Percentiles rank a stretch among this genome's conserved stretches.
phyloP scores from a whole-genome alignment of 2,797 vertebrate species.

The Synanceia verrucosa region DNA sequence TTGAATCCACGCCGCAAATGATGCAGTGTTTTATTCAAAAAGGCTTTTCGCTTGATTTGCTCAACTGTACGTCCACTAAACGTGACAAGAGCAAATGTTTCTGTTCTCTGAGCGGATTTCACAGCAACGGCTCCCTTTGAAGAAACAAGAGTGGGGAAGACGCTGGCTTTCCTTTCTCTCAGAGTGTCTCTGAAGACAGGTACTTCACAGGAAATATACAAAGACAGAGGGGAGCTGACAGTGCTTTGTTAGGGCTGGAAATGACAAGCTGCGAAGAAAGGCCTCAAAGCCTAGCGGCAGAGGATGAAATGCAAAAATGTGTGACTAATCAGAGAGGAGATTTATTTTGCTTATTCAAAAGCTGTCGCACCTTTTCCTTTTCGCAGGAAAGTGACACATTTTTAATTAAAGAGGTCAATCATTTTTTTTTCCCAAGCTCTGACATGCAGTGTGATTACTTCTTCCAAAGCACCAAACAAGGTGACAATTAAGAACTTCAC shows the following conservation, averaged over 20 bases:
- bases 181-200: slow-evolving; percentile 68
- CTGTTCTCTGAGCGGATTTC: slow-evolving; percentile 70
- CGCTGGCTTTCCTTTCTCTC: slow-evolving; percentile 58
- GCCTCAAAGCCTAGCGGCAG: slow-evolving; percentile 64
- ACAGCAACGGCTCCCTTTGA: slow-evolving; percentile 72
- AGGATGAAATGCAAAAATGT: slow-evolving; percentile 62
- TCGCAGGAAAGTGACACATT: slow-evolving; percentile 59
- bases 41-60: slow-evolving; percentile 57
- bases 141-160: slow-evolving; percentile 66
- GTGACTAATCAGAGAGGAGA: slow-evolving; percentile 73
- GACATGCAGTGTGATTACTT: slow-evolving; percentile 58
- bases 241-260: slow-evolving; percentile 71
- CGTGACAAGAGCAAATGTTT: slow-evolving; percentile 74
- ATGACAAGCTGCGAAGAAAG: slow-evolving; percentile 69
- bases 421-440: slow-evolving; percentile 59
- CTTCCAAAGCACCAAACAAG: slow-evolving; percentile 45
- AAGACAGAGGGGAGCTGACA: slow-evolving; percentile 76
- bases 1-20: slow-evolving; percentile 30
- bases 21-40: slow-evolving; percentile 35
- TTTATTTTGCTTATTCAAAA: slow-evolving; percentile 75
- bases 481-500: slow-evolving; percentile 64
- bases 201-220: slow-evolving; percentile 78
- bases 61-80: slow-evolving; percentile 46
- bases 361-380: slow-evolving; percentile 68
- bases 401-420: slow-evolving; percentile 81